Conservation (phyloP, 2,797 vertebrate genomes). For the Cheirogaleus major region DNA sequence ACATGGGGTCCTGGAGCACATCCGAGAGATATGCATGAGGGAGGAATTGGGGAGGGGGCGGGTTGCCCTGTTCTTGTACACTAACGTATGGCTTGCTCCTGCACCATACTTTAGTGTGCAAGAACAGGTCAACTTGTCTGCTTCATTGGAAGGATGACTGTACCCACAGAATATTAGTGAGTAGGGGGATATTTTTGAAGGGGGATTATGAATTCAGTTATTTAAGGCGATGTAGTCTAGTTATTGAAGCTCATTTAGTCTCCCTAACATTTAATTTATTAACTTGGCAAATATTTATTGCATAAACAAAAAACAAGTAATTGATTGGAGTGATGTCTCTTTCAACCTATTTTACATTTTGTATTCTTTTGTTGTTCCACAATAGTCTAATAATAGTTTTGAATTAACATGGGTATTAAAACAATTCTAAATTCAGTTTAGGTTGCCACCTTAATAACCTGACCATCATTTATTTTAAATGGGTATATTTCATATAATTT, state of each 20-base stretch:
- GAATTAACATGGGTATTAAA: not conserved
- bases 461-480: constrained; percentile 36
- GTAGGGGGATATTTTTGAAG: not conserved
- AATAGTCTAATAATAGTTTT: constrained; percentile 2
- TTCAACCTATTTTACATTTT: not conserved
- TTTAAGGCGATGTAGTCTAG: not conserved
- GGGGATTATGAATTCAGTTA: not conserved
- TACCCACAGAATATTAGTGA: not conserved
- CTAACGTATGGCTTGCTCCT: not conserved
- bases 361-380: not conserved
- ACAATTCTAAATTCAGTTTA: constrained; percentile 24
- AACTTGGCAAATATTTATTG: constrained; percentile 32
- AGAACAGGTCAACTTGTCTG: not conserved
- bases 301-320: not conserved
- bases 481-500: not conserved
- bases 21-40: not conserved
- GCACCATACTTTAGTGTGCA: not conserved
- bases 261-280: not conserved
- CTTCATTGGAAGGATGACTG: not conserved
- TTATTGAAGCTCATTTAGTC: not conserved
- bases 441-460: constrained; percentile 15
- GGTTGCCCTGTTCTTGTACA: not conserved
- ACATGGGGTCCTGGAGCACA: not conserved
- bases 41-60: not conserved
- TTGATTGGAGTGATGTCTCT: not conserved